phyloP scores from a whole-genome alignment of 2,888 invertebrate species.

The Cylloceria caligata region DNA sequence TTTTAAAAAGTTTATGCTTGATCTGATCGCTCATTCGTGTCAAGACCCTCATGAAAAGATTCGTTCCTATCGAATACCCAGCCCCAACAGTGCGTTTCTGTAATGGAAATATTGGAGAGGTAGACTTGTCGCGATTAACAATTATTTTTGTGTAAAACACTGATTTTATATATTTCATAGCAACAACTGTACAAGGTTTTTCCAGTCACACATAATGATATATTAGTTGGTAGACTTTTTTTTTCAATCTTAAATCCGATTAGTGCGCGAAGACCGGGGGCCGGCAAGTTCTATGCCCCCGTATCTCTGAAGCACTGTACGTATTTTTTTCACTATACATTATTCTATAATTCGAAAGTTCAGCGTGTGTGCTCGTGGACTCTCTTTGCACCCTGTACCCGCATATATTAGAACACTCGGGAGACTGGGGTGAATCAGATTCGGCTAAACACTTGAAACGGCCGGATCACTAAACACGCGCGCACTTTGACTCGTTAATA shows the following conservation, averaged over 20 bases:
- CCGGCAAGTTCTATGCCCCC: constrained; percentile 33
- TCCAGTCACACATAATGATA: constrained; percentile 82
- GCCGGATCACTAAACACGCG: constrained; percentile 41
- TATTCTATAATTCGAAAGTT: constrained; percentile 58
- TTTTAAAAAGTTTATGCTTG: constrained; percentile 61
- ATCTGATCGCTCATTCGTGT: constrained; percentile 6
- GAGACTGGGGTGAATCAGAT: constrained; percentile 1
- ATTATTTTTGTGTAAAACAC: constrained; percentile 82
- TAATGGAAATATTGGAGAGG: background rate
- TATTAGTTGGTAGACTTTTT: constrained; percentile 68
- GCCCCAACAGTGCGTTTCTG: background rate
- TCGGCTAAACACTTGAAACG: constrained; percentile 33
- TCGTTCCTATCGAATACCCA: too few species aligned
- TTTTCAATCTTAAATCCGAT: constrained; percentile 56
- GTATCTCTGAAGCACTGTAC: constrained; percentile 25
- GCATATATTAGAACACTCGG: constrained; percentile 44
- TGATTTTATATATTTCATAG: constrained; percentile 84
- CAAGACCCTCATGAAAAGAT: background rate
- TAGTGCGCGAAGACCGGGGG: constrained; percentile 47
- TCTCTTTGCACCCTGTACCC: constrained; percentile 57
- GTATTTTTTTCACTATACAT: constrained; percentile 57
- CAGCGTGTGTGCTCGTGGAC: constrained; percentile 37
- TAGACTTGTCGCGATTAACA: constrained; percentile 43
- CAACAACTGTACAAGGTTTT: constrained; percentile 84
- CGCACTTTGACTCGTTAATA: constrained; percentile 16